Conservation (phyloP, 2,113 vertebrate genomes). For the Lagenorhynchus albirostris region DNA sequence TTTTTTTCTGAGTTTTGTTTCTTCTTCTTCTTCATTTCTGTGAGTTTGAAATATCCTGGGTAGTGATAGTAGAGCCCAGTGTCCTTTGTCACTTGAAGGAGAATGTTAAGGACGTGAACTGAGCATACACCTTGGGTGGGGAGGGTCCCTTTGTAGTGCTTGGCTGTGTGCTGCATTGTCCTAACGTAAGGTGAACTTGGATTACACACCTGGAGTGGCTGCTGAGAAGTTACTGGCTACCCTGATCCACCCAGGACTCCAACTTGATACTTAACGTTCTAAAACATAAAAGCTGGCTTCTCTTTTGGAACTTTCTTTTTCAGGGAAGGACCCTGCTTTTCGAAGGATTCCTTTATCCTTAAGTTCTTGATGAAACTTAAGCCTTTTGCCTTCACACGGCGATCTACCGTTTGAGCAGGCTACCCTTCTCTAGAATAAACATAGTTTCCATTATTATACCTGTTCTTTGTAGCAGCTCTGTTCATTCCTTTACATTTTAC, state of each 20-base stretch:
- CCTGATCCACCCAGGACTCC: not conserved
- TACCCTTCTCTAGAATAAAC: not conserved
- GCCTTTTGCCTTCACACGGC: not conserved
- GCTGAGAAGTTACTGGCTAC: not conserved
- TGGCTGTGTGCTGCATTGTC: not conserved
- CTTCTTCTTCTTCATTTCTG: constrained; percentile 27
- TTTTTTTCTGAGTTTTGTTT: constrained; percentile 37
- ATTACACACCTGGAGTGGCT: not conserved
- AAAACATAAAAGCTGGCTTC: not conserved
- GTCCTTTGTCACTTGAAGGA: not conserved
- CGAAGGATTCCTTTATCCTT: not conserved
- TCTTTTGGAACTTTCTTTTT: not conserved
- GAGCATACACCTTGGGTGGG: not conserved
- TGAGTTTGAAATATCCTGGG: constrained; percentile 31
- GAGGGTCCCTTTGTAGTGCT: not conserved
- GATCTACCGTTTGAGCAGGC: not conserved
- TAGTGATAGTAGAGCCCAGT: not conserved
- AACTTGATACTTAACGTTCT: not conserved
- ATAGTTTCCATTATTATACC: not conserved
- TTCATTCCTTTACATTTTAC: not conserved
- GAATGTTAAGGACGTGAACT: not conserved
- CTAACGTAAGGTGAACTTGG: accelerated
- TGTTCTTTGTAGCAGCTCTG: not conserved
- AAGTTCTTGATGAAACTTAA: not conserved
- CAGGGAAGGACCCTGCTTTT: not conserved